Evolutionary conservation across 2,113 vertebrate genomes (phyloP), one percentile per base, ranked within the genome.

Genomic region (Piliocolobus tephrosceles): DNA sequence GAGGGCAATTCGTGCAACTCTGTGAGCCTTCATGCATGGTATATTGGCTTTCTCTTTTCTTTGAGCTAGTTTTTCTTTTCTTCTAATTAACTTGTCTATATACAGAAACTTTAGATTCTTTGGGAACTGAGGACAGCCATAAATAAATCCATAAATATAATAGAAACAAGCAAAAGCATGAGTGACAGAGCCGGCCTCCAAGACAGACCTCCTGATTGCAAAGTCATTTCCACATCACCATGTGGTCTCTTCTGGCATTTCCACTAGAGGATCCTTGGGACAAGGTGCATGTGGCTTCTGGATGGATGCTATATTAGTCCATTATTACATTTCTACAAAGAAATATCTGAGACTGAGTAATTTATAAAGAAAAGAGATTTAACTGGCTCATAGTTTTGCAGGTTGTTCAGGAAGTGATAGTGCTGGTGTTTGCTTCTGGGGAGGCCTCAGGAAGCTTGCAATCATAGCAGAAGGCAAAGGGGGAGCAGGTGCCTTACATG

Each of bases 101-200:
- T 25, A 35, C 0, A 47, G 75, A 92, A 43, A 61, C 18, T 22
- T 83, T 23, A n/a, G 47, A 35, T 17, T 88, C 75, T 35, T 80
- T 79, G 57, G 47, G 76, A 90, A 73, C 38, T 13, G 25, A 38
- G 52, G 25, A 72, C 64, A 73, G 68, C 20, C 11, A 27, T 70
- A 78, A 89, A 85, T 75, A 85, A 76, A 92, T 68, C n/a, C 5
- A 84, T 22, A 43, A 55, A 10, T 81, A 35, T 11, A 94, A 68
- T 22, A 83, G 68, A 11, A 88, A 52, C 10, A 72, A 72, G 38
- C 8, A 43, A 50, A 61, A 55, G 23, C 0, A 2, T 50, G 40
- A 88, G 64, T 43, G 35, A 25, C 25, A 88, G 45, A 93, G 30
- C 17, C 10, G 81, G 72, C 11, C 30, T 47, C 50, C 38, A 47